Evolutionary conservation across 2,888 invertebrate genomes (phyloP), one percentile per base, ranked within the genome.

Genomic region (Vesta saturnalis): DNA sequence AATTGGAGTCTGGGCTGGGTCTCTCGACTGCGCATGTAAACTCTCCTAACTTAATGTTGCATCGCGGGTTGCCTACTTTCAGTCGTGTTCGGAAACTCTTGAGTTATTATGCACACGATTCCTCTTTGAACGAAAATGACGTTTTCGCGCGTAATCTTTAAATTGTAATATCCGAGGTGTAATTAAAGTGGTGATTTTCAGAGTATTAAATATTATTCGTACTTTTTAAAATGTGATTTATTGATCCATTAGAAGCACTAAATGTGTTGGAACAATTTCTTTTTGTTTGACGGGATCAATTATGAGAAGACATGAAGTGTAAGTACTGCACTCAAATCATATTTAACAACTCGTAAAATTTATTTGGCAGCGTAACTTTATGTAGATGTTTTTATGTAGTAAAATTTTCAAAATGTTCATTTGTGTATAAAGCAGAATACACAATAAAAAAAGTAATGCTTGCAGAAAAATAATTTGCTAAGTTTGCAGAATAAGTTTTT

Each of bases 51-150:
- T 64, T 64, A 64, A 69, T 61, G 64, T 61, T 69, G 64, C 64
- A 65, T 60, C 61, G 69, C 64, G 64, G 69, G 69, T 69, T 69
- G 69, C 69, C 69, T 68, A 64, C 57, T 65, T 69, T 47, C 65
- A 69, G 69, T 69, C 69, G 69, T 60, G 64, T 60, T 54, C 60
- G 60, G 39, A 39, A 39, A n/a, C 39, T 39, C 3, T n/a, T 8
- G 30, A 39, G 30, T 18, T 39, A n/a, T 39, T 39, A 2, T n/a
- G 39, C 8, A n/a, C n/a, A 39, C 39, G 39, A 39, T 39, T 39
- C 39, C 39, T n/a, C 23, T 23, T 8, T 5, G 4, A n/a, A 39
- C n/a, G 39, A 39, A 39, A 39, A 39, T 39, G 39, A 39, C 39
- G 39, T n/a, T 39, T 39, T 39, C 39, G 39, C 39, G 39, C 39